phyloP scores from a whole-genome alignment of 1,140 invertebrate species.

The Nylanderia fulva region DNA sequence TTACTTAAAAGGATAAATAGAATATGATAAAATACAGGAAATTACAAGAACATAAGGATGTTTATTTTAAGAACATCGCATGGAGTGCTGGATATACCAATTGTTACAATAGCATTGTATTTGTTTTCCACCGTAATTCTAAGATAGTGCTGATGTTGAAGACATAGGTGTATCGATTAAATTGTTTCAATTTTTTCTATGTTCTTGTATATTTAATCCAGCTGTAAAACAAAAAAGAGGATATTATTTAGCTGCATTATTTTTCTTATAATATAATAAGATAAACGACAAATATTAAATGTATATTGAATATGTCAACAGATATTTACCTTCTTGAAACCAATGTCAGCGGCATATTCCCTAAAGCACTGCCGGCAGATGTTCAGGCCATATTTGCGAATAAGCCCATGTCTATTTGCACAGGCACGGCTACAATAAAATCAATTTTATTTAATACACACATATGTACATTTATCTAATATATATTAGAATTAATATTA shows the following conservation, averaged over 20 bases:
- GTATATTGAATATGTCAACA: neutral
- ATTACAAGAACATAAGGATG: slow-evolving; percentile 10
- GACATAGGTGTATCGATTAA: neutral
- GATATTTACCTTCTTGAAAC: slow-evolving; percentile 97
- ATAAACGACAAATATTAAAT: neutral
- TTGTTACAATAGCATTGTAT: neutral
- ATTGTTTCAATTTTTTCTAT: neutral
- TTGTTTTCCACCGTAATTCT: neutral
- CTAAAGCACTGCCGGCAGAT: slow-evolving; percentile 99
- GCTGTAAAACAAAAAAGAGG: slow-evolving; percentile 54
- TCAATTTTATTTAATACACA: slow-evolving; percentile 53
- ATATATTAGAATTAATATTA: neutral
- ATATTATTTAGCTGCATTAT: neutral
- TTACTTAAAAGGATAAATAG: neutral
- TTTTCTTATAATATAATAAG: neutral
- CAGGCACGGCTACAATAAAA: slow-evolving; percentile 95
- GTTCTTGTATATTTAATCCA: slow-evolving; percentile 63
- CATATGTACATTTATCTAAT: neutral
- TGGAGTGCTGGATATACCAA: neutral
- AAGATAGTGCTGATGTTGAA: neutral
- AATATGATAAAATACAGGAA: neutral
- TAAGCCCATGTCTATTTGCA: slow-evolving; percentile 98
- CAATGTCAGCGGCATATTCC: slow-evolving; percentile 99
- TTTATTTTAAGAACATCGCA: slow-evolving; percentile 17
- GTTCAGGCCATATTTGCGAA: slow-evolving; percentile 99